Evolutionary conservation across 2,797 vertebrate genomes (phyloP), one percentile per base, ranked within the genome.

Genomic region (Thamnophis elegans): DNA sequence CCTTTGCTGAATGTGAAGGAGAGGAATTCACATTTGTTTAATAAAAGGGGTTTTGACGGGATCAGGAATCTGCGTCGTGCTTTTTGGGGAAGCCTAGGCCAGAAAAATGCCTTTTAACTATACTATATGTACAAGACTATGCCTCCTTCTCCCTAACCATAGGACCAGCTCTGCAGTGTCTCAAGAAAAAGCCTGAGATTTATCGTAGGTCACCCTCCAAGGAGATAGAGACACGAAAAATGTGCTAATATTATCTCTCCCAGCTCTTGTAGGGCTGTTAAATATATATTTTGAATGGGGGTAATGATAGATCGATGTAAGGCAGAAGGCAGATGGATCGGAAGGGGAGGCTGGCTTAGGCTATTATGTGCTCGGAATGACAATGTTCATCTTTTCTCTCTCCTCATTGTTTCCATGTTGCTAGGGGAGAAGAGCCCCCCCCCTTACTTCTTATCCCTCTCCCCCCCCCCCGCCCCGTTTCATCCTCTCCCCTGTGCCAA

Each of bases 271-370:
- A 32, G 93, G 93, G 14, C 32, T 88, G 93, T 91, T 95, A 94
- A 96, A 87, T 5, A n/a, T n/a, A 94, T 96, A 96, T 89, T 89
- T 51, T 86, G 53, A 95, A 96, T 94, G 92, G 20, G 73, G 47
- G 25, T 78, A 93, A 87, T 62, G 89, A 59, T 93, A 87, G 90
- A 92, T 91, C 88, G 94, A 95, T 95, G 88, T 51, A 53, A 97
- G 96, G 95, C 95, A 91, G 94, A 96, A 96, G 96, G 96, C 97
- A 97, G 97, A 97, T 97, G 97, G 97, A 93, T 90, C 94, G 95
- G 96, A 96, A 93, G 94, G 20, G 18, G 14, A 4, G 51, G 22
- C 13, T 32, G 36, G 87, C 36, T 16, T 60, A 93, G 95, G 95
- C 94, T 97, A 95, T 93, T 94, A 95, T 94, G 93, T 88, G 94